These are phyloP conservation scores for Eupsittula cactorum DNA, from an alignment of 2,113 vertebrate species.

Conservation along the genomic window DNA sequence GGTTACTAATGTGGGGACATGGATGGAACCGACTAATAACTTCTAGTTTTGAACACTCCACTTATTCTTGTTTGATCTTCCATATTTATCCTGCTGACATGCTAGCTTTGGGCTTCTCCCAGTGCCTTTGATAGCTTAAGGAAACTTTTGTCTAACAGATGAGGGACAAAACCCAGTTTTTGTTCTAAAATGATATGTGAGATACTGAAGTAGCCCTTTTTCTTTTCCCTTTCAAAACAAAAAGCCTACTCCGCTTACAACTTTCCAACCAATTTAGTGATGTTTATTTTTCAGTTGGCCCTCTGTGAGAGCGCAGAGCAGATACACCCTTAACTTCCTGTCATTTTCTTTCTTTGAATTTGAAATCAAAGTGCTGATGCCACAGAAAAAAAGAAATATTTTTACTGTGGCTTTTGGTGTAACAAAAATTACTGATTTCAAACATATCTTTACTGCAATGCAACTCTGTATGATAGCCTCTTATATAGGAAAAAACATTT, in stretches of 20 bases:
- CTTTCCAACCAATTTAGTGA: not conserved
- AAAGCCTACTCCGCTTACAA: not conserved
- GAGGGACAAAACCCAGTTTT: not conserved
- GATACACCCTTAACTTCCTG: not conserved
- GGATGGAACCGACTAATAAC: not conserved
- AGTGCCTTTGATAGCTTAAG: not conserved
- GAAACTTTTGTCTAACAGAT: not conserved
- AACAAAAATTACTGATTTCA: not conserved
- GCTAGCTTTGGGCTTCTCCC: not conserved
- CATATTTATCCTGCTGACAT: not conserved
- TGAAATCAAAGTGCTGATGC: not conserved
- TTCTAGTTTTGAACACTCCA: not conserved
- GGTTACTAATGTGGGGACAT: not conserved
- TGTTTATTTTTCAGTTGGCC: not conserved
- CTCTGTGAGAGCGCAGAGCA: not conserved
- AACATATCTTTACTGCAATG: not conserved
- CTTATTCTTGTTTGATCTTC: not conserved
- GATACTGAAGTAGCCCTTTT: not conserved
- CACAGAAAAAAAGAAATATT: not conserved
- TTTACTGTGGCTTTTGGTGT: not conserved
- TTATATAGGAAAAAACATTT: not conserved
- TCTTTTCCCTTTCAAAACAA: not conserved
- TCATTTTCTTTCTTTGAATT: conserved; percentile 1
- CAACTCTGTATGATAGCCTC: not conserved
- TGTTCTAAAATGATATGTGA: not conserved